Evolutionary conservation across 1,140 invertebrate species (phyloP), one percentile per base, ranked within the genome.

Genomic region (Adoxophyes honmai): DNA sequence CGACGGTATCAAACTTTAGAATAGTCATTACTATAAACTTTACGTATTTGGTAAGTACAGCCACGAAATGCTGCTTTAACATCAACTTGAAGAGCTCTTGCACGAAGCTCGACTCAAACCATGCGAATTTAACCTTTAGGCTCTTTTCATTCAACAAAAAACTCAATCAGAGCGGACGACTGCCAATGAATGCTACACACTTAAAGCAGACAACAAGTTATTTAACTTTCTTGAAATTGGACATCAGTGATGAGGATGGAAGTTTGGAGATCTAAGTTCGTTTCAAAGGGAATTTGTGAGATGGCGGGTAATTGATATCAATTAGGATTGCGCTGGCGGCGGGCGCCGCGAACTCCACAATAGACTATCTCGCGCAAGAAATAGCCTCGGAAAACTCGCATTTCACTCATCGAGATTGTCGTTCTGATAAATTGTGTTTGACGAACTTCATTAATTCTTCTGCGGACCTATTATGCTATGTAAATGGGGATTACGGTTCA

Each of bases 361-460:
- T 55, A 38, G 53, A 55, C 53, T 55, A 55, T 55, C 53, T 55
- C 53, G 38, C 11, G 11, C 39, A 48, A 18, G 15, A 52, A 48
- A 44, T 48, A 48, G 44, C 44, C 44, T 57, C 55, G 42, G 42
- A 48, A 48, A 57, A 48, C 56, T 48, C 34, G 34, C 28, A 21
- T 42, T 42, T 38, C 35, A 55, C 53, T 55, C 53, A 55, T 65
- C 56, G 64, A 69, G 72, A 77, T 75, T 66, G 57, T 60, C 58
- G 28, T 60, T 56, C 62, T 70, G 70, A 77, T 74, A 70, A 77
- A 72, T 77, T 72, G 64, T 71, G 70, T 76, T 65, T 36, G 60
- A 60, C 21, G 54, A 64, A 69, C 51, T 70, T 67, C 59, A 53
- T 68, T 68, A 70, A 71, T 68, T 66, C 63, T 48, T 53, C 52